phyloP scores from a whole-genome alignment of 2,888 invertebrate genomes.

The Amitus sp. region DNA sequence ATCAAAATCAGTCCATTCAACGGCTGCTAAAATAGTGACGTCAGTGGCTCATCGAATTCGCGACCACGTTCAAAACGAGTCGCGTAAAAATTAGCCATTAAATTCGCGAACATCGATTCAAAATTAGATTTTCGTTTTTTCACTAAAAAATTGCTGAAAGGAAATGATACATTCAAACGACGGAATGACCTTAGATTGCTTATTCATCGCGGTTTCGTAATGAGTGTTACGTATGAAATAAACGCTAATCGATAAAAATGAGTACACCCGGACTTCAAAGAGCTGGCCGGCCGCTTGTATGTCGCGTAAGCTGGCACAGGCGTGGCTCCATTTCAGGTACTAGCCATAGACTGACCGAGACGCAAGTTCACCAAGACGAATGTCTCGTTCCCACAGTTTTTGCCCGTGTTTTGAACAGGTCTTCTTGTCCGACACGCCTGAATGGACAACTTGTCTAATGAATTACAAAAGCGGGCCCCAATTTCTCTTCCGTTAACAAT shows the following conservation, averaged over 20 bases:
- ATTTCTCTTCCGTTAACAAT: conserved; percentile 1
- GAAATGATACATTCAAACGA: conserved; percentile 6
- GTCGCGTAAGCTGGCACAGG: conserved; percentile 37
- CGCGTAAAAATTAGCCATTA: no score
- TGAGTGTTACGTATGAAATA: conserved; percentile 8
- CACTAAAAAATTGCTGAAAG: no score
- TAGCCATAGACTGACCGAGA: no score
- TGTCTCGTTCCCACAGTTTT: conserved; percentile 42
- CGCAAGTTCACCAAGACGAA: conserved; percentile 50
- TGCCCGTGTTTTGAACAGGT: conserved; percentile 29
- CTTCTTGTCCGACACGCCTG: conserved; percentile 33
- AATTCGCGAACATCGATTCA: no score
- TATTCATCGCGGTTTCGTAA: conserved; percentile 9
- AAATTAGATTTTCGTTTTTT: no score
- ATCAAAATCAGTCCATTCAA: no score
- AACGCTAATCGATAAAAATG: conserved; percentile 8
- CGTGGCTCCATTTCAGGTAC: conserved; percentile 49
- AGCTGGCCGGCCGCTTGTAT: no score
- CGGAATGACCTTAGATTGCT: not conserved
- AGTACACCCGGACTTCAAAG: conserved; percentile 10
- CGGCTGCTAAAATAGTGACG: no score
- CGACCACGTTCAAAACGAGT: no score
- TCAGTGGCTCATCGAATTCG: no score
- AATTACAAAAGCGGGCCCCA: conserved; percentile 32
- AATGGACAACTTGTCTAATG: conserved; percentile 33